These are phyloP conservation scores for Poeciliopsis turneri DNA, from an alignment of 2,797 vertebrate species.

Conservation along the genomic window DNA sequence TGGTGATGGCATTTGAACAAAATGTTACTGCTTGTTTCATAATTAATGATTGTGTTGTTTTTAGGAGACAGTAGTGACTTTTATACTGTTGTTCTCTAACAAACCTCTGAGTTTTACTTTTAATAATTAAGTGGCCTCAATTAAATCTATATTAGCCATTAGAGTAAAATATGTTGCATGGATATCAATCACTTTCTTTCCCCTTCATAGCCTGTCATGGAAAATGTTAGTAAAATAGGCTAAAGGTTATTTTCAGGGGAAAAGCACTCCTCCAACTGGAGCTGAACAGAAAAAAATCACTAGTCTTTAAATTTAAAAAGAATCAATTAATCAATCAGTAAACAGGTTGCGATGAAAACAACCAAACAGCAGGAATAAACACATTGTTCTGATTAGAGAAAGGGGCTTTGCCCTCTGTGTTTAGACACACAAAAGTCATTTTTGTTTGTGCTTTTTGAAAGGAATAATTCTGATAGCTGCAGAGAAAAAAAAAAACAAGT, in stretches of 20 bases:
- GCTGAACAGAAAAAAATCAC: not conserved
- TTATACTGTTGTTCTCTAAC: not conserved
- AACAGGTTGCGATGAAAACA: constrained; percentile 9
- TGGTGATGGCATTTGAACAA: too few relatives aligned
- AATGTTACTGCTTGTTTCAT: too few relatives aligned
- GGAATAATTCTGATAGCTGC: constrained; percentile 5
- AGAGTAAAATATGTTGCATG: not conserved
- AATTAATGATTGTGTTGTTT: too few relatives aligned
- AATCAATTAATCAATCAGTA: constrained; percentile 6
- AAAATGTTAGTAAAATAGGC: not conserved
- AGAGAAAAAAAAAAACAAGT: not conserved
- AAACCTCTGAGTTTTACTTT: not conserved
- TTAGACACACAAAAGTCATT: not conserved
- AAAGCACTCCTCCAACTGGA: not conserved
- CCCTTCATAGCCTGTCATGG: not conserved
- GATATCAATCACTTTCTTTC: not conserved
- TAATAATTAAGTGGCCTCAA: not conserved
- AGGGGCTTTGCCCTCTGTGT: not conserved
- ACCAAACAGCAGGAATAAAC: not conserved
- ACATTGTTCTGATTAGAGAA: not conserved
- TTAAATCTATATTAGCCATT: not conserved
- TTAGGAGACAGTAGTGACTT: too few relatives aligned
- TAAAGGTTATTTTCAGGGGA: not conserved
- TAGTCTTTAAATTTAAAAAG: not conserved
- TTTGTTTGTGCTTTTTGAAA: constrained; percentile 21